Conservation (phyloP, 2,113 vertebrate species). For the Neoarius graeffei region DNA sequence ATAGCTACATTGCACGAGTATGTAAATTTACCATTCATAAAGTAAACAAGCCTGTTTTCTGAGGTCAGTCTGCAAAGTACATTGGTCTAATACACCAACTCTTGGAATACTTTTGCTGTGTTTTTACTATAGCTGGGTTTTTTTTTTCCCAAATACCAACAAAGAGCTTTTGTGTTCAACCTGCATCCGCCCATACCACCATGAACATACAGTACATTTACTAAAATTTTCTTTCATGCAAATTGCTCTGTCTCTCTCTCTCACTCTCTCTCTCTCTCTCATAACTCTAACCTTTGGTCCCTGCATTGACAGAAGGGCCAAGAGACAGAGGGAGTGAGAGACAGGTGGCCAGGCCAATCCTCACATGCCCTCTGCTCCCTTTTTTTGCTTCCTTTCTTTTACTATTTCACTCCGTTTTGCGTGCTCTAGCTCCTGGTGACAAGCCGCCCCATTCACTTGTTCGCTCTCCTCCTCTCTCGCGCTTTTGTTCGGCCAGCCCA, state of each 20-base stretch:
- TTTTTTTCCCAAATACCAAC: slow-evolving; percentile 16
- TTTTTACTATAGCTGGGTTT: slow-evolving; percentile 16
- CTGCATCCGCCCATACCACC: background rate
- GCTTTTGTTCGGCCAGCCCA: slow-evolving; percentile 54
- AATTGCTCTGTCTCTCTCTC: slow-evolving; percentile 16
- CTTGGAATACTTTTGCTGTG: background rate
- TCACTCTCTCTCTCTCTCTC: slow-evolving; percentile 35
- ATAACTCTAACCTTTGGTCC: slow-evolving; percentile 53
- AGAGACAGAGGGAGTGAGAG: slow-evolving; percentile 50
- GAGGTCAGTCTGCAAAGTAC: background rate
- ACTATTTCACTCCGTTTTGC: slow-evolving; percentile 58
- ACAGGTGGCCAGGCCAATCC: slow-evolving; percentile 60
- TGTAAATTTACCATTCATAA: background rate
- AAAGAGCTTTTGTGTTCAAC: slow-evolving; percentile 30
- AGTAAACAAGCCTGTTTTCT: background rate
- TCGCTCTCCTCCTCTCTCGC: slow-evolving; percentile 52
- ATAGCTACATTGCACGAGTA: background rate
- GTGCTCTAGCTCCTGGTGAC: slow-evolving; percentile 53
- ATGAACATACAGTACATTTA: slow-evolving; percentile 42
- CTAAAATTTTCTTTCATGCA: slow-evolving; percentile 7
- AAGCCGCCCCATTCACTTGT: slow-evolving; percentile 54
- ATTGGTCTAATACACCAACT: background rate
- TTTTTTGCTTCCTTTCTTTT: slow-evolving; percentile 55
- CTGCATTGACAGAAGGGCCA: slow-evolving; percentile 52
- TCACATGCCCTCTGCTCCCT: slow-evolving; percentile 57